Evolutionary conservation across 1,140 invertebrate species (phyloP), one percentile per base, ranked within the genome.

Genomic region (Cotesia typhae): DNA sequence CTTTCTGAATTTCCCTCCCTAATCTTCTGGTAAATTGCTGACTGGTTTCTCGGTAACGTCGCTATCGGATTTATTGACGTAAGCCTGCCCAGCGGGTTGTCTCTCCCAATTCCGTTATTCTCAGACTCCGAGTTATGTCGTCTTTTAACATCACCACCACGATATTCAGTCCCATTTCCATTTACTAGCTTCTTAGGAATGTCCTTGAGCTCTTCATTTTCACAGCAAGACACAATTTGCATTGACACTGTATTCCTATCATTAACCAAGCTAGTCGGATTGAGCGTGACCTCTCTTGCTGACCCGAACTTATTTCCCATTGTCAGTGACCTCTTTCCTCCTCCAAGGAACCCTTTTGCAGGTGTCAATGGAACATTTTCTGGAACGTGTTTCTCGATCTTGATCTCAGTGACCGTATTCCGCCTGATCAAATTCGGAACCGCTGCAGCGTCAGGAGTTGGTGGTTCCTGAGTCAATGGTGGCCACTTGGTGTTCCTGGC

Each of bases 401-500:
- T 87, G 7, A 86, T 84, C 60, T 87, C 84, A 0, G 84, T 87
- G 0, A 86, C 81, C 55, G 72, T 73, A 57, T 84, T 86, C 38
- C 84, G 85, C 0, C 85, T 78, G 2, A 85, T 82, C 0, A 84
- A 67, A 7, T 47, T 7, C 4, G 84, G 76, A 47, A 85, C 81
- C 0, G 84, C 82, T 0, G 79, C 75, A 0, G 78, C 76, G 71
- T 86, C 87, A 0, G 84, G 84, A 47, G 41, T 47, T 2, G 84
- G 37, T 0, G 85, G 84, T 47, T 88, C 85, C 5, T 81, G 79
- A 0, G 82, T 82, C 2, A 88, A 74, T 0, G 88, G 87, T 6
- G 92, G 92, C 92, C 92, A 93, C 66, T 89, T 88, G 0, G 79
- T 76, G 75, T 89, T 88, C 10, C 81, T 77, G n/a, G 86, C 80